Percentiles rank a stretch among this genome's conserved stretches.
These are phyloP conservation scores for Limnothrissa miodon DNA, from an alignment of 2,113 vertebrate genomes.

Conservation along the genomic window DNA sequence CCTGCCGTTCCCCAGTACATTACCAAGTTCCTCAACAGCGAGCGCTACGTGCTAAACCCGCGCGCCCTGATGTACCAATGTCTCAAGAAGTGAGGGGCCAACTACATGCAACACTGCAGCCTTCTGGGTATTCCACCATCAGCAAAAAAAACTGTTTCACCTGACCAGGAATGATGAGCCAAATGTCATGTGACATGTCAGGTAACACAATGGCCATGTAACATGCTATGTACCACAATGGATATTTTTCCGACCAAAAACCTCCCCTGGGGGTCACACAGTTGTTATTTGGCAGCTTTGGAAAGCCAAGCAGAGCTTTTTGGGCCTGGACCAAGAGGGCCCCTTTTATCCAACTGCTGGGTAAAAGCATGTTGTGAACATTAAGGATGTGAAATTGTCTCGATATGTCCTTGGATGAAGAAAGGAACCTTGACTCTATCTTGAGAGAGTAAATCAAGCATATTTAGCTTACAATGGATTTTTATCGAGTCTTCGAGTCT, in stretches of 20 bases:
- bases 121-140: neutral
- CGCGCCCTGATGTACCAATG: slow-evolving; percentile 78
- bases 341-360: neutral
- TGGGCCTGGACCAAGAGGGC: neutral
- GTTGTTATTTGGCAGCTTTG: neutral
- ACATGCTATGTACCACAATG: neutral
- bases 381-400: neutral
- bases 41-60: slow-evolving; percentile 75
- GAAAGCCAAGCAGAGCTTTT: neutral
- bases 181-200: neutral
- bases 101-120: neutral
- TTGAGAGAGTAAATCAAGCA: neutral
- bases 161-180: neutral
- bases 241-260: neutral
- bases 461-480: too few species aligned
- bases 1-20: slow-evolving; percentile 74
- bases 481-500: too few species aligned
- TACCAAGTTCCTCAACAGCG: slow-evolving; percentile 75
- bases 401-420: neutral
- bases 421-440: neutral
- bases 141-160: neutral
- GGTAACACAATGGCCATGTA: neutral
- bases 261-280: neutral
- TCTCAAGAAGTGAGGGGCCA: slow-evolving; percentile 69
- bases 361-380: neutral